Evolutionary conservation across 1,140 invertebrate genomes (phyloP), one percentile per base, ranked within the genome.

Genomic region (Theocolax elegans): DNA sequence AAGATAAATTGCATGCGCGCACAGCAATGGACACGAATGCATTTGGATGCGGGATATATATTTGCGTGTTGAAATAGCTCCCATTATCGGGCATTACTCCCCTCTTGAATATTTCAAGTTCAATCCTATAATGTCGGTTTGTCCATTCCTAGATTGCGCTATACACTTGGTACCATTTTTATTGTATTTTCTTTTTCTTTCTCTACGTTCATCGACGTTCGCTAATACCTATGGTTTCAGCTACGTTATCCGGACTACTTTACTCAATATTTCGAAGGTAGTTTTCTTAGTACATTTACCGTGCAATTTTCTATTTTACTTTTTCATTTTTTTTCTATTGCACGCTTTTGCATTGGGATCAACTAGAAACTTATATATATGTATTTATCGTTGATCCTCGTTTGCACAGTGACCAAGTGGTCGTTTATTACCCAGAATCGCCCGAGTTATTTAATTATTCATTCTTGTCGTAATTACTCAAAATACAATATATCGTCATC

Each of bases 101-200:
- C 19, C 31, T 35, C n/a, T 38, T 51, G 48, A 49, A 64, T 64
- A 64, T 49, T 64, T 65, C 63, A 65, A 65, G 63, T 53, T 65
- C 63, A 65, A 25, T 53, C 13, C n/a, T n/a, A n/a, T n/a, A n/a
- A n/a, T n/a, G n/a, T n/a, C n/a, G n/a, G n/a, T n/a, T n/a, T n/a
- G n/a, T n/a, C n/a, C n/a, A n/a, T n/a, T n/a, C n/a, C n/a, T 15
- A 51, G 35, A 44, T 27, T 2, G 15, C 31, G 40, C 10, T 29
- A n/a, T 40, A 65, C n/a, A 15, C 21, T 65, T n/a, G n/a, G 19
- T 35, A 31, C 25, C 8, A 1, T 40, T 40, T 67, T n/a, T 3
- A 42, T 40, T 56, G 17, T 17, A 25, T 15, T n/a, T n/a, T 40
- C 31, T 44, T 42, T 46, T 56, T 59, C 40, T 59, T 7, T 13